Base-by-base conservation (phyloP, 2,888 invertebrate genomes). In the Macropis europaea region DNA sequence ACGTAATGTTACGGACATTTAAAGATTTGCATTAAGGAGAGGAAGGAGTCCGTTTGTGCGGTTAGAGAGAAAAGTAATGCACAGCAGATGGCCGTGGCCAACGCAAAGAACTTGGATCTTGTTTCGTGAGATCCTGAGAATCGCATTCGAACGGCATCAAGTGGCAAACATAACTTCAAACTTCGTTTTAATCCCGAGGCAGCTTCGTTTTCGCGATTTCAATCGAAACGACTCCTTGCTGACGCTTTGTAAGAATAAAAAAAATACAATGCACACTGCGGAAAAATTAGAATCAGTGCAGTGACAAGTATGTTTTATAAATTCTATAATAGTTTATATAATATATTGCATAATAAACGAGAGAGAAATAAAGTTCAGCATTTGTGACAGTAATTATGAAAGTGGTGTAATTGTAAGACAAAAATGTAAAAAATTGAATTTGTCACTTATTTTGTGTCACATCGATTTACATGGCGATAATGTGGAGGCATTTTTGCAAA, bases 91-190 rank as follows among this genome's bases (percentile, higher is more conserved):
- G 73, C 57, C 69, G 63, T 71, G 62, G 30, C 60, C 67, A 67
- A 52, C 66, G 68, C 61, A 66, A 77, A 64, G 79, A 73, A 72
- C 45, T 67, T 67, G 68, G 73, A 80, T 80, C 73, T 79, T 73
- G 63, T 79, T 79, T 76, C 75, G 64, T 62, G 64, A 57, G 73
- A 68, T 75, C 75, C 59, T 66, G 50, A 71, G 70, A 77, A 79
- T 77, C 61, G 68, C 62, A 36, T 68, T 75, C 66, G 70, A 75
- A 67, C 56, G 53, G 64, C 60, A 75, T 74, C 79, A 60, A 79
- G 62, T 70, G 63, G 54, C 73, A 61, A 72, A 72, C 69, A 71
- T 72, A 63, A 76, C 61, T 69, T 74, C 62, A 64, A 78, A 77
- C 50, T 53, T 64, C 17, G 52, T 40, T 67, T 62, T 67, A 77